phyloP scores from a whole-genome alignment of 2,113 vertebrate genomes.

The Corythoichthys intestinalis region DNA sequence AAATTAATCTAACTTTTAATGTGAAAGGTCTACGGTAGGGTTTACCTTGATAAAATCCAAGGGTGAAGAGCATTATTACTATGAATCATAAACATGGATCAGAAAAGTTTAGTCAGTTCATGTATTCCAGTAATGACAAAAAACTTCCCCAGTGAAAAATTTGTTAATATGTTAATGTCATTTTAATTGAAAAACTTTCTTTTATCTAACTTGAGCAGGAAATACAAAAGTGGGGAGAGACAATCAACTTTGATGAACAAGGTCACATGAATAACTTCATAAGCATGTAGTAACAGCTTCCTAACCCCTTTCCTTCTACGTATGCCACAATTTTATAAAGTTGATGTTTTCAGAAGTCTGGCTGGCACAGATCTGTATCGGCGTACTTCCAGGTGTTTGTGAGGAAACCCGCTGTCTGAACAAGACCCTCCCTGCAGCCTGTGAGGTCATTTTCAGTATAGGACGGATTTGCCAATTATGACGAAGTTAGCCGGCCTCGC shows the following conservation, averaged over 20 bases:
- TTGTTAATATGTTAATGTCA: too few species aligned
- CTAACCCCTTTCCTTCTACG: not conserved
- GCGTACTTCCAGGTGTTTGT: constrained; percentile 60
- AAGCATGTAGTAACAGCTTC: not conserved
- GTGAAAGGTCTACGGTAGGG: too few species aligned
- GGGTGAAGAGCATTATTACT: too few species aligned
- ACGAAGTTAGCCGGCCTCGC: constrained; percentile 1
- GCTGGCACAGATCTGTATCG: constrained; percentile 54
- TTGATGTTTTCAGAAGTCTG: constrained; percentile 47
- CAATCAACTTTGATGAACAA: not conserved
- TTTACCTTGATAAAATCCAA: too few species aligned
- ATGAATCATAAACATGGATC: not conserved
- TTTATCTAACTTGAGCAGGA: too few species aligned
- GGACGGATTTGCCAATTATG: constrained; percentile 39
- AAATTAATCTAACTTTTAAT: too few species aligned
- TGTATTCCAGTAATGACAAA: not conserved
- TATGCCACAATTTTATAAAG: constrained; percentile 5
- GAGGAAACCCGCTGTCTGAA: constrained; percentile 45
- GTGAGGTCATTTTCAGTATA: constrained; percentile 60
- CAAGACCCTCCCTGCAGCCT: constrained; percentile 44
- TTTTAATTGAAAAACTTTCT: too few species aligned
- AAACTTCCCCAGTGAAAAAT: not conserved
- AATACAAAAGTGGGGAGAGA: not conserved
- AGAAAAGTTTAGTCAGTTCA: not conserved
- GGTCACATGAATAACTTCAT: not conserved